Evolutionary conservation across 2,113 vertebrate species (phyloP).

Genomic region (Oxygymnocypris stewartii): DNA sequence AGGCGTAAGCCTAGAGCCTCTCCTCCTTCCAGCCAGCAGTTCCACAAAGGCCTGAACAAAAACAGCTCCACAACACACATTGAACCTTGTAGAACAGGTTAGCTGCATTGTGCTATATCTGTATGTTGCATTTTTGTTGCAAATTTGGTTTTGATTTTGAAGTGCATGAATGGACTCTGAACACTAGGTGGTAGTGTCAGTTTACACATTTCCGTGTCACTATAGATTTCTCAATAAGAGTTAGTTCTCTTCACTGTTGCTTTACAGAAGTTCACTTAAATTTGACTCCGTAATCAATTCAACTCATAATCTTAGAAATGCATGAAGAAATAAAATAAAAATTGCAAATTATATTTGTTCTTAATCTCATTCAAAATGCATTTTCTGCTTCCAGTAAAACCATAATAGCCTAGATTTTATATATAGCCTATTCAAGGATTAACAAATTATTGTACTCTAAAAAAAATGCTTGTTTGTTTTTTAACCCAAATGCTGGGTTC

Average conservation of each 20-base stretch:
- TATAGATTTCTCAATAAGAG: neutral
- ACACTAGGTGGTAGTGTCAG: conserved; percentile 41
- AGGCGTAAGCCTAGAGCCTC: neutral
- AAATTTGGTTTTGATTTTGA: neutral
- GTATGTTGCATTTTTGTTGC: conserved; percentile 7
- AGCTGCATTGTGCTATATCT: neutral
- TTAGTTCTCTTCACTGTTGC: neutral
- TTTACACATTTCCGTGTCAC: neutral
- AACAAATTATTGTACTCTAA: too few relatives aligned
- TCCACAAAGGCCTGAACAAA: conserved; percentile 2
- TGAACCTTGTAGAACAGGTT: conserved; percentile 30
- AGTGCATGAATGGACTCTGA: neutral
- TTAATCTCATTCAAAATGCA: too few relatives aligned
- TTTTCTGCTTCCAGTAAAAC: too few relatives aligned
- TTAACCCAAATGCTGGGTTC: too few relatives aligned
- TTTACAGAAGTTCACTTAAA: neutral
- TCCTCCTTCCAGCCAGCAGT: conserved; percentile 19
- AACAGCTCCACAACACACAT: neutral
- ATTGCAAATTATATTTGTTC: neutral
- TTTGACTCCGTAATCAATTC: neutral
- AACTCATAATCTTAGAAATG: neutral
- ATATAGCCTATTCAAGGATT: too few relatives aligned
- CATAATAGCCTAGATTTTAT: too few relatives aligned
- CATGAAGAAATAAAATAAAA: neutral
- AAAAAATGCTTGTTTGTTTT: too few relatives aligned